Percentiles rank a stretch among this genome's conserved stretches.
phyloP scores from a whole-genome alignment of 2,888 invertebrate species.

The Hoplodrina blanda region DNA sequence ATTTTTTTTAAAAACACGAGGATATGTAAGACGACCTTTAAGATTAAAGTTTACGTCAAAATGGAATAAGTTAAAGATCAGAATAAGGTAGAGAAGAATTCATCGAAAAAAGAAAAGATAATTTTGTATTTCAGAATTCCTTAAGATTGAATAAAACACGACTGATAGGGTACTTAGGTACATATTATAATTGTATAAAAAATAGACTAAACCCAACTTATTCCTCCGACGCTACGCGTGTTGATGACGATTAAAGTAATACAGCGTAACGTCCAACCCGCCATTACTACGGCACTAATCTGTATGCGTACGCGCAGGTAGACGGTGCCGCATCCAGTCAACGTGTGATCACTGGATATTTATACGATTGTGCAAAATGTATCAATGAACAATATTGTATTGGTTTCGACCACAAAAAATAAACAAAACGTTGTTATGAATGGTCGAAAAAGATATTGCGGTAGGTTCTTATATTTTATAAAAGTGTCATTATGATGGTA shows the following conservation, averaged over 20 bases:
- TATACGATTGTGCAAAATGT: conserved; percentile 26
- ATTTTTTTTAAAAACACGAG: too few relatives aligned
- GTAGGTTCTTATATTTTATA: not conserved
- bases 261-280: conserved; percentile 80
- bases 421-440: conserved; percentile 1
- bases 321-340: conserved; percentile 46
- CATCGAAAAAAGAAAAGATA: not conserved
- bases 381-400: conserved; percentile 20
- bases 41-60: not conserved
- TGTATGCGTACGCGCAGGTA: conserved; percentile 73
- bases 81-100: not conserved
- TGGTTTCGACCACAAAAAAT: conserved; percentile 13
- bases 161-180: too few relatives aligned
- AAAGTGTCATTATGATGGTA: not conserved
- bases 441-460: not conserved
- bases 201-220: not conserved
- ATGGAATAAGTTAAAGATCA: not conserved
- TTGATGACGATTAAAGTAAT: conserved; percentile 86
- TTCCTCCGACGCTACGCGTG: conserved; percentile 71
- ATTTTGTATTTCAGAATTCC: not conserved
- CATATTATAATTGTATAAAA: not conserved
- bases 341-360: conserved; percentile 10
- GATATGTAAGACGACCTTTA: not conserved
- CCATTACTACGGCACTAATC: conserved; percentile 78
- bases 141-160: not conserved